Conservation (phyloP, 2,888 invertebrate genomes). For the Belgica antarctica region DNA sequence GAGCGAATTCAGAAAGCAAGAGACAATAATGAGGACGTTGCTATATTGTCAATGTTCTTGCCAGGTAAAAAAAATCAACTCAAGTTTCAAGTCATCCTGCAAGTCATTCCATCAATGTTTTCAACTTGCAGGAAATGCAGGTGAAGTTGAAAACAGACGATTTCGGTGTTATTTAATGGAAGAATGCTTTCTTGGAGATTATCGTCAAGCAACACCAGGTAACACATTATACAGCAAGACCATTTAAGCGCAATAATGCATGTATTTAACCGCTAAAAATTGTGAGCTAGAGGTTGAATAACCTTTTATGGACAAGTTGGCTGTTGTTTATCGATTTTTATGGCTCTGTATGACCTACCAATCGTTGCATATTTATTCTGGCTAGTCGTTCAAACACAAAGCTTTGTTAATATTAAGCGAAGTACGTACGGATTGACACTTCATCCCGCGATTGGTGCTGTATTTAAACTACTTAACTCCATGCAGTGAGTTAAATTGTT, state of each 20-base stretch:
- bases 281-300: slow-evolving; percentile 5
- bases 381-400: background rate
- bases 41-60: slow-evolving; percentile 80
- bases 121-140: slow-evolving; percentile 58
- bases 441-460: too few species aligned
- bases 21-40: slow-evolving; percentile 83
- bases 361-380: background rate
- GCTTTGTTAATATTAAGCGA: too few species aligned
- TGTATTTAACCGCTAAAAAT: background rate
- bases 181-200: slow-evolving; percentile 74
- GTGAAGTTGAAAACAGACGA: slow-evolving; percentile 67
- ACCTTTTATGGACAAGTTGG: slow-evolving; percentile 16
- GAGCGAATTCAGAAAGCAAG: slow-evolving; percentile 75
- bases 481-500: too few species aligned
- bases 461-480: too few species aligned
- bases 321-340: background rate
- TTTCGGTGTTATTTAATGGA: slow-evolving; percentile 76
- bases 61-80: too few species aligned
- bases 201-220: slow-evolving; percentile 78
- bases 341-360: background rate
- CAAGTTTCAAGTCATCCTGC: too few species aligned
- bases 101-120: too few species aligned
- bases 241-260: background rate
- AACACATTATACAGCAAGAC: slow-evolving; percentile 46
- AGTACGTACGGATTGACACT: too few species aligned